Evolutionary conservation across 2,888 invertebrate genomes (phyloP).

Genomic region (Pyrocoelia pectoralis): DNA sequence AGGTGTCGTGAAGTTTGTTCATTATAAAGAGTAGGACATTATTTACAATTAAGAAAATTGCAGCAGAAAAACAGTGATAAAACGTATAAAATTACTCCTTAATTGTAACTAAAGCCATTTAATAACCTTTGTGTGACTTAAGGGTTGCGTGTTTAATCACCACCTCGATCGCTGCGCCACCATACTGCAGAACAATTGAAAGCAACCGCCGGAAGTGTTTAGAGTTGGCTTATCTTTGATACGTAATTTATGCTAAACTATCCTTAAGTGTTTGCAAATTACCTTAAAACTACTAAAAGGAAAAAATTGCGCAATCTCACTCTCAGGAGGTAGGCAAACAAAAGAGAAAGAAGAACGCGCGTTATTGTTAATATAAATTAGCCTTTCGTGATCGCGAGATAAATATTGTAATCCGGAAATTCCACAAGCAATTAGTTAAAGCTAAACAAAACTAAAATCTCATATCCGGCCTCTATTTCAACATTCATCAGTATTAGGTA

Average conservation of each 20-base stretch:
- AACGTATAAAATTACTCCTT: constrained; percentile 4
- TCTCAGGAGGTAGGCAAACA: neutral
- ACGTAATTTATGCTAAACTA: constrained; percentile 61
- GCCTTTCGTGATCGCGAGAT: constrained; percentile 22
- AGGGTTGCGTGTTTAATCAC: constrained; percentile 39
- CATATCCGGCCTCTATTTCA: constrained; percentile 48
- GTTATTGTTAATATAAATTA: constrained; percentile 24
- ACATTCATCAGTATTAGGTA: constrained; percentile 24
- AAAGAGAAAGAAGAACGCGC: neutral
- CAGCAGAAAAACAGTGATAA: constrained; percentile 3
- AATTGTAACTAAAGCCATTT: constrained; percentile 28
- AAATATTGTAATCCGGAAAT: constrained; percentile 34
- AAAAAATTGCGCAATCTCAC: neutral
- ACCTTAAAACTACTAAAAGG: neutral
- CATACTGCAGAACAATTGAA: constrained; percentile 55
- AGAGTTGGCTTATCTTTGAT: constrained; percentile 57
- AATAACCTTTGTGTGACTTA: constrained; percentile 30
- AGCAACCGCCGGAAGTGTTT: constrained; percentile 60
- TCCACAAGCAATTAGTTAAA: constrained; percentile 36
- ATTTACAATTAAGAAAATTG: neutral
- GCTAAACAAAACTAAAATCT: constrained; percentile 51
- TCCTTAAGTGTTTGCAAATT: constrained; percentile 60
- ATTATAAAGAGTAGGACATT: neutral
- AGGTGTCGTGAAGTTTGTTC: constrained; percentile 1
- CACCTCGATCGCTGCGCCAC: constrained; percentile 40